Evolutionary conservation across 2,888 invertebrate species (phyloP), one percentile per base, ranked within the genome.

Genomic region (Trilocha varians): DNA sequence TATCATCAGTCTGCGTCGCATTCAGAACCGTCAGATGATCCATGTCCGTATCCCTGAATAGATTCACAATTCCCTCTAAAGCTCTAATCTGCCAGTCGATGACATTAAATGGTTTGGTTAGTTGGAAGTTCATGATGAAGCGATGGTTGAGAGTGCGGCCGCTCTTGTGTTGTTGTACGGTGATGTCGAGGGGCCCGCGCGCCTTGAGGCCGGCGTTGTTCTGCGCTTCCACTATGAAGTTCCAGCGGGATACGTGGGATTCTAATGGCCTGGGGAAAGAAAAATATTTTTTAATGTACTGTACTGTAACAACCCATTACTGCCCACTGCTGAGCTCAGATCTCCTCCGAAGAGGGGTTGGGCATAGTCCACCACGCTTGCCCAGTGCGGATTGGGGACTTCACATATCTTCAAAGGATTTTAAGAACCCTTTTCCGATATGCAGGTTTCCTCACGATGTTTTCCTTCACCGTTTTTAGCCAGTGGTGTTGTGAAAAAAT

Each of bases 91-190:
- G 90, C 94, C 95, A 95, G 63, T 95, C 94, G 15, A 94, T 89
- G 17, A 89, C 88, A 52, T 89, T 85, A 61, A 90, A 92, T 11
- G 67, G 62, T 37, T 72, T 69, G 39, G 67, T 58, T 2, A 83
- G 69, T 42, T 73, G 71, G 61, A 95, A 87, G 40, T 89, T 88
- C 58, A 95, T 85, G 34, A 88, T 88, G 66, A 95, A 93, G 70
- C 94, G 93, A 62, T 96, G 95, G 74, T 94, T 95, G 40, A 94
- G 90, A 14, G 91, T 91, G 32, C 95, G 88, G 9, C 90, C 90
- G 34, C 90, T 87, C 66, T 91, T 93, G 75, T 94, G 93, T 56
- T 96, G 94, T 54, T 95, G 95, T 1, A 95, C 93, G 15, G 91
- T 90, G 49, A 93, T 89, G 62, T 94, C 91, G 4, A 97, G 80